Evolutionary conservation across 2,888 invertebrate genomes (phyloP), one percentile per base, ranked within the genome.

Genomic region (Lycia hirtaria): DNA sequence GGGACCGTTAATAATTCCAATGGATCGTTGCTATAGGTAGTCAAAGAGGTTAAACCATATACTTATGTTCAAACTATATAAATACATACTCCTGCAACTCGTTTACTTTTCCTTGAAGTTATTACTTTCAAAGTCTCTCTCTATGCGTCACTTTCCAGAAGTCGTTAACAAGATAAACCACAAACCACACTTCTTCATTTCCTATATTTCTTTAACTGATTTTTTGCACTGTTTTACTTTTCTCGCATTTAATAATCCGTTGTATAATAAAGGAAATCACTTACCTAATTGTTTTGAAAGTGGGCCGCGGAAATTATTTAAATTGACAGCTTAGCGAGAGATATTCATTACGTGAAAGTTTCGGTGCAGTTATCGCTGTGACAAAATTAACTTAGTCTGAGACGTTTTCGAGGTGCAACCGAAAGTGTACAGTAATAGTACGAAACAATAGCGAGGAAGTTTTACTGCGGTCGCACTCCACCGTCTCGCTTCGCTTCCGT

Each of bases 141-240:
- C 70, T 68, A 73, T 75, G 72, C 78, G 78, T 82, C 81, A 81
- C 83, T 73, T 75, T 74, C 76, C 78, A 85, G 81, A 88, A 85
- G 83, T 88, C 85, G 83, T 89, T 88, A 86, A 80, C 79, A 88
- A 87, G 87, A 89, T 84, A 85, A 86, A 88, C 87, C 77, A 83
- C 70, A 64, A 78, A 80, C 82, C 80, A 77, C 81, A 81, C 74
- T 77, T 78, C 73, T 76, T 69, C 73, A 73, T 83, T 86, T 81
- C 82, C 81, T 82, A 87, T 82, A 81, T 83, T 73, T 74, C 73
- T 75, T 73, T 78, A 75, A 80, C 73, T 78, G 67, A 74, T 79
- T 75, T 62, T 68, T 77, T 77, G 60, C 70, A 71, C 70, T 71
- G 73, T 67, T 70, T 72, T 65, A 64, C 67, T 68, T 66, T 55